Base-by-base conservation (phyloP, 1,140 invertebrate species). In the Hylaeus anthracinus region DNA sequence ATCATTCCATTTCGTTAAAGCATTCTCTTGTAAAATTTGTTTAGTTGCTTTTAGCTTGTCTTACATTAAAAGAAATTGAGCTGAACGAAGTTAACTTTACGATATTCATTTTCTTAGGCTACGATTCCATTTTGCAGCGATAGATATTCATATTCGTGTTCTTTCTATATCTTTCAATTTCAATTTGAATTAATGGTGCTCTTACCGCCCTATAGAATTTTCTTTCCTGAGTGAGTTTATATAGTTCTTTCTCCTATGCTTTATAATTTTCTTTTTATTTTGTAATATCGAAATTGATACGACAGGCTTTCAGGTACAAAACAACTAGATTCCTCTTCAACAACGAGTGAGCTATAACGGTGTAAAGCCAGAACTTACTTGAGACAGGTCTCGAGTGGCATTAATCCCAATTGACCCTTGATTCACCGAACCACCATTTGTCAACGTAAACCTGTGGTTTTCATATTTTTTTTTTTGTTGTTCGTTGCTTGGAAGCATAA, bases 261-360 rank as follows among this genome's bases (percentile, higher is more conserved):
- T 70, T 60, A 72, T 71, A 74, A 58, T 72, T 85, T 81, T 63
- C 65, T 78, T 77, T 48, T 53, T 26, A 26, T 37, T 67, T 81
- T 60, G 72, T 86, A 76, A 79, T 43, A 84, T 79, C 53, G 66
- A 90, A 88, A 90, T 90, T 87, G 80, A 90, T 88, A 88, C 83
- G 72, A 90, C 72, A 89, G 76, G 76, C 88, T 88, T 87, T 92
- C 88, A 90, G 89, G 90, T 91, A 92, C 84, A 89, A 91, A 91
- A 88, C 88, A 88, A 90, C 85, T 87, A 89, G 83, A 86, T 79
- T 88, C 78, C 77, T 72, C 69, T 10, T 41, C 75, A 72, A 58
- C 58, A 63, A 72, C n/a, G 26, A 83, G 73, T 66, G 75, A 88
- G 83, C 81, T 89, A 51, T 51, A 81, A 86, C 79, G 43, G 79